Evolutionary conservation across 2,797 vertebrate genomes (phyloP), one percentile per base, ranked within the genome.

Genomic region (Oryzias sinensis): DNA sequence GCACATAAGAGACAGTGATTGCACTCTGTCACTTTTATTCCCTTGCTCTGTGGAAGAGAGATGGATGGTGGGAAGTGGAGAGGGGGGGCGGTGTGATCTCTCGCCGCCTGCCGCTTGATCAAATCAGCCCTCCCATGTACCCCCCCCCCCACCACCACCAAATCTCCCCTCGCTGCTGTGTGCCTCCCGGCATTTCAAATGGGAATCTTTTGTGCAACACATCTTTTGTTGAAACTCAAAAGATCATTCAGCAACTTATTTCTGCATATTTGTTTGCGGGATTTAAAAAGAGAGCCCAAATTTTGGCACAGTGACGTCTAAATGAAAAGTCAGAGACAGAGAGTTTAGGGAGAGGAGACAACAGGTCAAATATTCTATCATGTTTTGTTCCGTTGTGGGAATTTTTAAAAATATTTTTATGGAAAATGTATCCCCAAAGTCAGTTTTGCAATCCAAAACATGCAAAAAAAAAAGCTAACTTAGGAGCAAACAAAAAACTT

Each of bases 1-100:
- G 78, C 77, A 79, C 85, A 86, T 82, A 84, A 88, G 77, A 85
- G 83, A 80, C 79, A 79, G 77, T 82, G 83, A 86, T 85, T 86
- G 85, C 78, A 81, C 79, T 78, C 71, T 87, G 81, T 85, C 84
- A 85, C 82, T 85, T 83, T 79, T 82, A 81, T 82, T 81, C 79
- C 63, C 73, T 70, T 48, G 57, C 72, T 71, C 56, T 37, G 69
- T 57, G 70, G 70, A 77, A 58, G 72, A 73, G 77, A 58, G 72
- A 76, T 70, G 76, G 57, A 63, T 15, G 37, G 65, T 24, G 47
- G 49, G 59, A 48, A 50, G 77, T 0, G 48, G 18, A 20, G 25
- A 57, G 16, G 33, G 29, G 33, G 20, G 20, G 20, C 18, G 20
- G 33, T 33, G 52, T 8, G 37, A 72, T 61, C 59, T 68, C 61